Evolutionary conservation across 2,888 invertebrate species (phyloP), one percentile per base, ranked within the genome.

Genomic region (Diarsia brunnea): DNA sequence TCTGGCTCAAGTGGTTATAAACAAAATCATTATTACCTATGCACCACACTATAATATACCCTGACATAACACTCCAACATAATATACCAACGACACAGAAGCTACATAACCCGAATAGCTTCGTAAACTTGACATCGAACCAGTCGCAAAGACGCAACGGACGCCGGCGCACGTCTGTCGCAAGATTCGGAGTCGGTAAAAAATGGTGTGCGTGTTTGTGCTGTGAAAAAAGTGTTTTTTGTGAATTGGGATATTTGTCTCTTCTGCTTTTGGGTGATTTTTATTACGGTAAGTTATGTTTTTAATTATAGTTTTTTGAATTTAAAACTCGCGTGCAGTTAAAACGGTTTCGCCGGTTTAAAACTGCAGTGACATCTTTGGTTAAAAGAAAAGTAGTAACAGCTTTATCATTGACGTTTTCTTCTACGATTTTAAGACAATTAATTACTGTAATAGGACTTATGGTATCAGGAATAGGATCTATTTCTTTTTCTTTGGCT

Each of bases 61-160:
- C 71, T 83, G 83, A 83, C 86, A 86, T 83, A 83, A 83, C 72
- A 73, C 78, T 81, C 60, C 55, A 82, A 72, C 83, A 70, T 73
- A 71, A 63, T 69, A 78, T 63, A 73, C 45, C 53, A 31, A 21
- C 81, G 72, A 84, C 75, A 77, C 75, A 71, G 77, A 86, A 84
- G 82, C 87, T 82, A 84, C 87, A 80, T 80, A 72, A 83, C 75
- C 78, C 73, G 87, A 88, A 87, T 87, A 88, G 75, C 83, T 79
- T 73, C 83, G 80, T 87, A 87, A 87, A 87, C 87, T 87, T 87
- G 87, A 87, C 87, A 88, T 85, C 86, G 68, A 79, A 79, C 80
- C 82, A 87, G 87, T 87, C 86, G 88, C 78, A 24, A 68, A 73
- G 75, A 68, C n/a, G 73, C 43, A 81, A 78, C 81, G 72, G 69